These are phyloP conservation scores for Psammodynastes pulverulentus DNA, from an alignment of 2,113 vertebrate genomes.

Conservation along the genomic window DNA sequence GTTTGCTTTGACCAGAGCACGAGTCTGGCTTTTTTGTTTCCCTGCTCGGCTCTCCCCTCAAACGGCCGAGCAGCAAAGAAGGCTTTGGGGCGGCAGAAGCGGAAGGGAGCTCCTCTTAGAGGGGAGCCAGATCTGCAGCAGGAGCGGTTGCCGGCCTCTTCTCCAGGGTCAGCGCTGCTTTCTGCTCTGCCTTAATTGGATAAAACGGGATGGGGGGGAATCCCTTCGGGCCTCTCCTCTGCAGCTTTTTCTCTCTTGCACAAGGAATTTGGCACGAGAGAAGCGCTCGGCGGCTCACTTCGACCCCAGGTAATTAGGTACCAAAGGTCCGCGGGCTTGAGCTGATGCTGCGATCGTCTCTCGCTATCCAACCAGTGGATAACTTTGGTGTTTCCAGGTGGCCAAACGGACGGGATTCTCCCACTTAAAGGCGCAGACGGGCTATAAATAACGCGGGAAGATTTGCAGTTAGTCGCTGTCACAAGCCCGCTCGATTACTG, in stretches of 20 bases:
- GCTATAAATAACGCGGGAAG: background rate
- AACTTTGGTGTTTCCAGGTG: constrained; percentile 12
- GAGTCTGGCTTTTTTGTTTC: background rate
- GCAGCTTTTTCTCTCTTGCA: background rate
- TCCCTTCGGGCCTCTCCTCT: background rate
- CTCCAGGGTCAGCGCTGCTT: background rate
- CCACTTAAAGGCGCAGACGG: background rate
- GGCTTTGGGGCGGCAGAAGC: background rate
- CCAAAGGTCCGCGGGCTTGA: background rate
- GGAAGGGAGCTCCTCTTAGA: background rate
- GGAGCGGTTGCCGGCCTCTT: background rate
- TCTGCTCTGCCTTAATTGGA: background rate
- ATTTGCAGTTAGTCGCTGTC: background rate
- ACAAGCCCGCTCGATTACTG: background rate
- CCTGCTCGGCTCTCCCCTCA: background rate
- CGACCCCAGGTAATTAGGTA: background rate
- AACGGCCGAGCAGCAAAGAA: background rate
- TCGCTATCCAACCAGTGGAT: background rate
- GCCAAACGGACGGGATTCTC: background rate
- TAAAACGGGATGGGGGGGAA: background rate
- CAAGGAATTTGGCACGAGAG: background rate
- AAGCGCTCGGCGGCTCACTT: background rate
- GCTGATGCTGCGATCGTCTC: background rate
- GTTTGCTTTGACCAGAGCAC: background rate
- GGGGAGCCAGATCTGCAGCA: constrained; percentile 14